Evolutionary conservation across 2,113 vertebrate genomes (phyloP), one percentile per base, ranked within the genome.

Genomic region (Rutilus rutilus): DNA sequence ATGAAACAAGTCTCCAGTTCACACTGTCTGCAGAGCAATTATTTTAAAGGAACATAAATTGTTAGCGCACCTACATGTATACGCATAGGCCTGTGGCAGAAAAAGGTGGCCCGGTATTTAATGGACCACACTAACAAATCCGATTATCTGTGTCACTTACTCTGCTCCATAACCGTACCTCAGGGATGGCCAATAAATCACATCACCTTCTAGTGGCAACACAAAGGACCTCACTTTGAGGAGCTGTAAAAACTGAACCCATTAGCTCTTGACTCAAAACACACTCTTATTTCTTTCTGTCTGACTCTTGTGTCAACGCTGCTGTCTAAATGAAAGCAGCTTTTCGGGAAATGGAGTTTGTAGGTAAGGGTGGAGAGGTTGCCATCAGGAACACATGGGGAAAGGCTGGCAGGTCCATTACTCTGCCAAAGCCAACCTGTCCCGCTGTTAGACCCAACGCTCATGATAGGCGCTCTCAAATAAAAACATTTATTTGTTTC

Each of bases 341-440:
- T 83, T 52, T 88, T 73, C 75, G 5, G 86, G 59, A 82, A 77
- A 67, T 62, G 23, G 71, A 57, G 85, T 42, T 86, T 86, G 78
- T 36, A 17, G 45, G 67, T 77, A 27, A 59, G 19, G 69, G 39
- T 67, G 75, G 25, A 82, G 45, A 77, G 30, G 39, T 86, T 71
- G 57, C 77, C 71, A 78, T 50, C 45, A 78, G 54, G 77, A 83
- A 82, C 76, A 84, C 54, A 52, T 54, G 78, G 88, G 87, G 90
- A 39, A 87, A 87, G 80, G 83, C 86, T 93, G 92, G 92, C 91
- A 92, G 91, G 84, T 93, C 91, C 89, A 93, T 94, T 94, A 93
- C 92, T 90, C 89, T 82, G 88, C 85, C 80, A 91, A 90, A 93
- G 92, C 92, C 91, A 92, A 88, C 85, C 84, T 91, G 91, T 92